Evolutionary conservation across 2,797 vertebrate species (phyloP), one percentile per base, ranked within the genome.

Genomic region (Coluber constrictor): DNA sequence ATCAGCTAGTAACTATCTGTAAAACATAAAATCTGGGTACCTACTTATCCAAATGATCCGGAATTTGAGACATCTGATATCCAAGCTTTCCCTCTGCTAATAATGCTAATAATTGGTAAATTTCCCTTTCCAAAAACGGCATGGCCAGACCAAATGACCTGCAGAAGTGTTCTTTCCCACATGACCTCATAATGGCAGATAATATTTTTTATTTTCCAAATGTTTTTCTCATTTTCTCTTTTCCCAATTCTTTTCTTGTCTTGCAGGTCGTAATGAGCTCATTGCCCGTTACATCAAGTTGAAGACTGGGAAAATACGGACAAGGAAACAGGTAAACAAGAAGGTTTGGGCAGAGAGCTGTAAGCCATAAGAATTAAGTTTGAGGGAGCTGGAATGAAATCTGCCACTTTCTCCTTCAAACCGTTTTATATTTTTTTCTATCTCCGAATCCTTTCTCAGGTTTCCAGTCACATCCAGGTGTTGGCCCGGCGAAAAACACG

Each of bases 391-490:
- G 25, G 25, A 29, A 83, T 60, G 13, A 55, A 51, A 55, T 32
- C 32, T 59, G 37, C 13, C 3, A 23, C 5, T 6, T 43, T 25
- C n/a, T 43, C 15, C 8, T 12, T 15, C 20, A 56, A 86, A 47
- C 5, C 7, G 1, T 89, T 63, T 86, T 32, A 18, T 51, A 3
- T 51, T 91, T 63, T 8, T 60, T 16, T 56, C 47, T 93, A 1
- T n/a, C 94, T 29, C 87, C 89, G 37, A 94, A 94, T 93, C 95
- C 93, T 91, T 54, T 93, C 94, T 5, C 96, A 99, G 99, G 99
- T 99, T 61, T 99, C 99, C 91, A 99, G 99, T 97, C 99, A 99
- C 96, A 99, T 99, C 96, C 99, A 99, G 97, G 99, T 99, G 95
- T 97, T 99, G 89, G 99, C 99, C 29, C 98, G 99, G 89, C 98